These are phyloP conservation scores for Cottoperca gobio DNA, from an alignment of 2,797 vertebrate genomes.

Conservation along the genomic window DNA sequence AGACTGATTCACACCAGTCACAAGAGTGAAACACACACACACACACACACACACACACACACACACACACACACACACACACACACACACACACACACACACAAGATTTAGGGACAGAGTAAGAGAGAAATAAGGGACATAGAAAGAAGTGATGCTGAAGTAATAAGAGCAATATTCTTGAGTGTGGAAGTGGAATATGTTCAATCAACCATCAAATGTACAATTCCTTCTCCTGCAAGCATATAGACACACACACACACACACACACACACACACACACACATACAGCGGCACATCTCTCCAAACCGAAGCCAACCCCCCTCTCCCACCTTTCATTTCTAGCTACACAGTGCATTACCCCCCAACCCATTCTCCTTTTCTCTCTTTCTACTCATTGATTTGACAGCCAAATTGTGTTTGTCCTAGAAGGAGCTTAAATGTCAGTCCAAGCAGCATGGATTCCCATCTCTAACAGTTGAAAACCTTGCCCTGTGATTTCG, in stretches of 20 bases:
- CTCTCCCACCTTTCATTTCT: conserved; percentile 54
- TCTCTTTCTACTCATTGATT: conserved; percentile 76
- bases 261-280: conserved; percentile 10
- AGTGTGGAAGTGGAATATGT: conserved; percentile 80
- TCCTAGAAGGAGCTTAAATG: conserved; percentile 81
- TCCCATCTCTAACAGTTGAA: conserved; percentile 68
- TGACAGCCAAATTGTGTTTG: conserved; percentile 89
- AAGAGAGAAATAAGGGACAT: conserved; percentile 47
- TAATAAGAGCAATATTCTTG: conserved; percentile 80
- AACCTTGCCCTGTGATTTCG: conserved; percentile 67
- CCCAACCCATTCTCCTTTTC: conserved; percentile 47
- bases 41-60: no score
- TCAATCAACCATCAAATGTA: conserved; percentile 78
- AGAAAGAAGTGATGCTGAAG: conserved; percentile 76
- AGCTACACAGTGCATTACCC: conserved; percentile 65
- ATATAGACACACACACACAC: conserved; percentile 3
- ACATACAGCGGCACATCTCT: conserved; percentile 13
- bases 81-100: conserved; percentile 16
- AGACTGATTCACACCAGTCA: conserved; percentile 64
- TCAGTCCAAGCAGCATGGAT: conserved; percentile 74
- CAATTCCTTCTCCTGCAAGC: conserved; percentile 51
- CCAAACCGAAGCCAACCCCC: conserved; percentile 16
- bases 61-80: no score
- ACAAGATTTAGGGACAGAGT: conserved; percentile 41
- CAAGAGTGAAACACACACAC: conserved; percentile 10